These are phyloP conservation scores for Diplodus puntazzo DNA, from an alignment of 2,797 vertebrate species.

Conservation along the genomic window DNA sequence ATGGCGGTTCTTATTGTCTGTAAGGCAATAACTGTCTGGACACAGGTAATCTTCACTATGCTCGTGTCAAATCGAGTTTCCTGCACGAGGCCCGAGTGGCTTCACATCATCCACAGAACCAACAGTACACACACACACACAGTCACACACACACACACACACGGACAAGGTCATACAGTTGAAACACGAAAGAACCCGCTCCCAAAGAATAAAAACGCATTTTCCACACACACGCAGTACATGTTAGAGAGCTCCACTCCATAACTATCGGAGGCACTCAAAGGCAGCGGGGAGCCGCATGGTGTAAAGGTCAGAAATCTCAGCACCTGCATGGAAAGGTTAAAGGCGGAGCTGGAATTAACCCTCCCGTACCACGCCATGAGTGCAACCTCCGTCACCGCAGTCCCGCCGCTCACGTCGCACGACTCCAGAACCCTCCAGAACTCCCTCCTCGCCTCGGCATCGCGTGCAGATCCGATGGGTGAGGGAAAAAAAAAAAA, in stretches of 20 bases:
- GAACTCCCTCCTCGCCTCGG: not conserved
- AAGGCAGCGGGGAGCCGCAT: slow-evolving; percentile 65
- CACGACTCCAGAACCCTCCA: slow-evolving; percentile 4
- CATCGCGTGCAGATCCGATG: not conserved
- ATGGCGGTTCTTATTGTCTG: slow-evolving; percentile 81
- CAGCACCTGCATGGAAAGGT: slow-evolving; percentile 79
- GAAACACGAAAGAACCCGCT: slow-evolving; percentile 50
- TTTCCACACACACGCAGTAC: slow-evolving; percentile 30
- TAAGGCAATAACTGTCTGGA: slow-evolving; percentile 83
- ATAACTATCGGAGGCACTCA: slow-evolving; percentile 78
- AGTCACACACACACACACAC: slow-evolving; percentile 22
- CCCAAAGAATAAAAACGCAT: slow-evolving; percentile 57
- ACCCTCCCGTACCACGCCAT: slow-evolving; percentile 35
- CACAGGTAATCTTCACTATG: slow-evolving; percentile 79
- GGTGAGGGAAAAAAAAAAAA: not conserved
- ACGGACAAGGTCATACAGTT: slow-evolving; percentile 18
- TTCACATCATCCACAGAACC: slow-evolving; percentile 42
- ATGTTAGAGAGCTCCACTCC: slow-evolving; percentile 65
- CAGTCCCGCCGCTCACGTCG: not conserved
- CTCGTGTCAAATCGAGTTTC: slow-evolving; percentile 80
- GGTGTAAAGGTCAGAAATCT: slow-evolving; percentile 80
- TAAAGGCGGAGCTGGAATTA: slow-evolving; percentile 79
- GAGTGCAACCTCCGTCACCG: slow-evolving; percentile 26
- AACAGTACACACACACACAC: slow-evolving; percentile 17
- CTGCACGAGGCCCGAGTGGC: slow-evolving; percentile 46